Percentiles rank a stretch among this genome's conserved stretches.
These are phyloP conservation scores for Hypothenemus hampei DNA, from an alignment of 1,140 invertebrate species.

Conservation along the genomic window DNA sequence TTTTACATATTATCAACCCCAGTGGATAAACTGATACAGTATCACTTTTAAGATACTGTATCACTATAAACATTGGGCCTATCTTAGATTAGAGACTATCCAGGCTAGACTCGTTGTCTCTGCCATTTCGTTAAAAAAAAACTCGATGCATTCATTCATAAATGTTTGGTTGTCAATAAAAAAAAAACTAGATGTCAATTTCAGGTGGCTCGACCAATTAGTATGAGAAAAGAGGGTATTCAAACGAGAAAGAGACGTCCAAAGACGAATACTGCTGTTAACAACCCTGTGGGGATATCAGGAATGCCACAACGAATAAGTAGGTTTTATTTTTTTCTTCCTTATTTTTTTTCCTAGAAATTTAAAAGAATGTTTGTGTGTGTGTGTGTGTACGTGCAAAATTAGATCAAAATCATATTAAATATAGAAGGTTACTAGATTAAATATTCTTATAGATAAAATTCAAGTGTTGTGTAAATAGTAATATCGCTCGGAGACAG, in stretches of 20 bases:
- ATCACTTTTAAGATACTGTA: constrained; percentile 19
- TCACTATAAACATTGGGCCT: constrained; percentile 16
- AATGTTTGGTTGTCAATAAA: not conserved
- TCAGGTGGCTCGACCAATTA: constrained; percentile 79
- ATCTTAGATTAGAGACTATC: constrained; percentile 19
- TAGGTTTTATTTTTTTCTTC: constrained; percentile 13
- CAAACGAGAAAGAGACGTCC: constrained; percentile 89
- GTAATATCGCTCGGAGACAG: constrained; percentile 16
- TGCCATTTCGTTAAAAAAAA: not conserved
- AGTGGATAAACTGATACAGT: constrained; percentile 22
- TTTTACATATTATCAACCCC: constrained; percentile 25
- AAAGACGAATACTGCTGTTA: constrained; percentile 48
- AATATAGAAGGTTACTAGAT: constrained; percentile 8
- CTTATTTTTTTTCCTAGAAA: not conserved
- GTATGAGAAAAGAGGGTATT: constrained; percentile 95
- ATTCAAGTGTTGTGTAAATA: constrained; percentile 33
- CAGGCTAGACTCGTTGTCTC: constrained; percentile 4
- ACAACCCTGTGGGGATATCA: constrained; percentile 2
- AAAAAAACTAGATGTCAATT: constrained; percentile 23
- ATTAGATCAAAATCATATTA: not conserved
- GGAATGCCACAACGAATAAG: constrained; percentile 23
- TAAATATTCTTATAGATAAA: constrained; percentile 27
- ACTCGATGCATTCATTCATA: not conserved
- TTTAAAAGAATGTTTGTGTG: not conserved
- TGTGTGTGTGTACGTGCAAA: constrained; percentile 8